A percentile compares a stretch with the other conserved stretches of the same genome.
phyloP scores from a whole-genome alignment of 2,888 invertebrate species.

The Orthonychiurus folsomi region DNA sequence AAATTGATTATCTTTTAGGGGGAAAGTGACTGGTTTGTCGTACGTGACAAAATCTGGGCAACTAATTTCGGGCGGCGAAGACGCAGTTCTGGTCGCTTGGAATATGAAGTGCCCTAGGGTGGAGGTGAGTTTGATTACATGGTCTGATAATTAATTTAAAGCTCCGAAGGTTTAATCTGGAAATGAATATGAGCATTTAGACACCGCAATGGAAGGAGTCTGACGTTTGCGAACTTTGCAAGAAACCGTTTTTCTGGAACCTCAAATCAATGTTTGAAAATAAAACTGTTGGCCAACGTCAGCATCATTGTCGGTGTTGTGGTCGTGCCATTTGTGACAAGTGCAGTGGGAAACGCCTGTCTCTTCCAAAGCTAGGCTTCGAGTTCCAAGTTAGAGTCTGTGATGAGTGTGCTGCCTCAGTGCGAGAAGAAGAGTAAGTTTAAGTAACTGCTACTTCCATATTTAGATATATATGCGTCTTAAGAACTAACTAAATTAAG shows the following conservation, averaged over 20 bases:
- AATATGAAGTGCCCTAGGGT: constrained; percentile 79
- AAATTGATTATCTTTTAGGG: constrained; percentile 49
- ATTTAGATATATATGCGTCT: too few species aligned
- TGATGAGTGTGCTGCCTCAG: constrained; percentile 73
- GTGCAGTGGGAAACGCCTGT: constrained; percentile 78
- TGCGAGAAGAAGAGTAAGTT: constrained; percentile 78
- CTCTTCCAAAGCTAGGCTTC: constrained; percentile 93
- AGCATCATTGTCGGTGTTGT: constrained; percentile 82
- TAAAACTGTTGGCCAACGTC: constrained; percentile 79
- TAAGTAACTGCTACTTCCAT: too few species aligned
- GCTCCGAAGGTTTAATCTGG: too few species aligned
- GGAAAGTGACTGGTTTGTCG: constrained; percentile 80
- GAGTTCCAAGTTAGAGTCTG: constrained; percentile 96
- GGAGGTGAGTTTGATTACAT: constrained; percentile 50
- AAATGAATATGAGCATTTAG: too few species aligned
- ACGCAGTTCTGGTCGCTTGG: constrained; percentile 87
- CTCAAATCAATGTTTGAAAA: constrained; percentile 97
- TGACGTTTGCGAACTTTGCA: constrained; percentile 88
- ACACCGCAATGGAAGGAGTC: constrained; percentile 93
- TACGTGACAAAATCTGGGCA: constrained; percentile 71
- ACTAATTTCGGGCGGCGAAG: constrained; percentile 81
- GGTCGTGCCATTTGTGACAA: constrained; percentile 90
- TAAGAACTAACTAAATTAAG: too few species aligned
- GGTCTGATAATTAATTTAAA: not conserved
- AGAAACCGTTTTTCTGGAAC: constrained; percentile 98